Conservation (phyloP, 2,888 invertebrate species). For the Mongoloraphidia duomilia region DNA sequence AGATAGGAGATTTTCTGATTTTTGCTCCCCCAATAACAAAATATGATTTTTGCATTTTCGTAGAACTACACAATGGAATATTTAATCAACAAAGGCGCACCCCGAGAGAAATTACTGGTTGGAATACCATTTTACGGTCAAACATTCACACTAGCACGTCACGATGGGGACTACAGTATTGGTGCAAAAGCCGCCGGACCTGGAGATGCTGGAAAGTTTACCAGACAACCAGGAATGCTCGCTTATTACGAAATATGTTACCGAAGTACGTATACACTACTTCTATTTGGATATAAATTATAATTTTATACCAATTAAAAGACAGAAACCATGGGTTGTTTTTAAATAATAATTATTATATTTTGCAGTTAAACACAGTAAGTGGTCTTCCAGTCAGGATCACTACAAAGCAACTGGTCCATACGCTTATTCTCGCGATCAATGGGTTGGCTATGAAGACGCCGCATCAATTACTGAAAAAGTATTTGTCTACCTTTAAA, state of each 20-base stretch:
- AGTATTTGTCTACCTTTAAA: conserved; percentile 27
- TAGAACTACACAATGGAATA: conserved; percentile 72
- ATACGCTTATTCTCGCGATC: conserved; percentile 61
- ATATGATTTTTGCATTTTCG: conserved; percentile 13
- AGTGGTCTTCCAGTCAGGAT: conserved; percentile 49
- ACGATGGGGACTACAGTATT: conserved; percentile 29
- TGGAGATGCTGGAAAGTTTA: conserved; percentile 66
- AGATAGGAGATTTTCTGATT: too few relatives aligned
- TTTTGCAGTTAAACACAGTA: conserved; percentile 41
- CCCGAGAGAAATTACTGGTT: conserved; percentile 59
- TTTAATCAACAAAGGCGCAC: conserved; percentile 57
- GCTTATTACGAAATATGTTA: conserved; percentile 78
- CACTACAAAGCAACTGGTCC: conserved; percentile 49
- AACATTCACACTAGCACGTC: conserved; percentile 50
- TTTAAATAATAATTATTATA: conserved; percentile 4
- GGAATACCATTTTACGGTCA: conserved; percentile 83
- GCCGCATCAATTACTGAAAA: conserved; percentile 59
- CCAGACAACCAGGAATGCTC: conserved; percentile 76
- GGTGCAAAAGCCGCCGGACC: conserved; percentile 56
- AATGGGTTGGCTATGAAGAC: conserved; percentile 88
- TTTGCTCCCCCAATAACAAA: background rate
- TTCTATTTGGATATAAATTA: background rate
- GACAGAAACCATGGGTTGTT: background rate
- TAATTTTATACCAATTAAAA: conserved; percentile 4
- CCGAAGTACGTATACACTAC: conserved; percentile 31